Conservation (phyloP, 2,113 vertebrate species). For the Anseranas semipalmata region DNA sequence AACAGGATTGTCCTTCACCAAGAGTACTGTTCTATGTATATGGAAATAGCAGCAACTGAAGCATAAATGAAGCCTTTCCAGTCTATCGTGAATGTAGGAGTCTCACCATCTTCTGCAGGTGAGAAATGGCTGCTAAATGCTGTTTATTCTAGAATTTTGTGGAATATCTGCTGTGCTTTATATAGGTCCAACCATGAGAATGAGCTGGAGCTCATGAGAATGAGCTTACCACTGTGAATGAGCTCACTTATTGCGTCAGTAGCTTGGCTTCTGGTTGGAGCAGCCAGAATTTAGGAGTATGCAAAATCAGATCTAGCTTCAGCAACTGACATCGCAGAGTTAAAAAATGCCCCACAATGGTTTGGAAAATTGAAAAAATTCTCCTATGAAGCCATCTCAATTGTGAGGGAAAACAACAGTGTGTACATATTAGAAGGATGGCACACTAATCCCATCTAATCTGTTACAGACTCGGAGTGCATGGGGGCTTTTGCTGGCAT, state of each 20-base stretch:
- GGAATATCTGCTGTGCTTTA: background rate
- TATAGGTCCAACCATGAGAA: background rate
- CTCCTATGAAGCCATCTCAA: background rate
- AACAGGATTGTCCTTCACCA: background rate
- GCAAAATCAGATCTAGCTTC: background rate
- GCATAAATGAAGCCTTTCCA: background rate
- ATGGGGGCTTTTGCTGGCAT: background rate
- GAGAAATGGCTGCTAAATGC: background rate
- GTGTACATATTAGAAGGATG: background rate
- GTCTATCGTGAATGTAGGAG: background rate
- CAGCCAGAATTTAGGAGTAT: background rate
- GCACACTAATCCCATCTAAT: background rate
- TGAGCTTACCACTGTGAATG: background rate
- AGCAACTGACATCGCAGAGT: background rate
- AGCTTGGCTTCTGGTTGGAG: background rate
- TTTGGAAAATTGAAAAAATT: background rate
- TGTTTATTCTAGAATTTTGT: background rate
- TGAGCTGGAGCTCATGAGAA: background rate
- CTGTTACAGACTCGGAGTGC: background rate
- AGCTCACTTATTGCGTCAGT: background rate
- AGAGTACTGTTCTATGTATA: background rate
- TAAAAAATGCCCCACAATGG: background rate
- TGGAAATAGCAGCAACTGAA: background rate
- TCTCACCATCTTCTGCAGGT: background rate
- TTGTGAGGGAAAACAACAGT: background rate